phyloP scores from a whole-genome alignment of 2,888 invertebrate species.

The Digitonthophagus gazella region DNA sequence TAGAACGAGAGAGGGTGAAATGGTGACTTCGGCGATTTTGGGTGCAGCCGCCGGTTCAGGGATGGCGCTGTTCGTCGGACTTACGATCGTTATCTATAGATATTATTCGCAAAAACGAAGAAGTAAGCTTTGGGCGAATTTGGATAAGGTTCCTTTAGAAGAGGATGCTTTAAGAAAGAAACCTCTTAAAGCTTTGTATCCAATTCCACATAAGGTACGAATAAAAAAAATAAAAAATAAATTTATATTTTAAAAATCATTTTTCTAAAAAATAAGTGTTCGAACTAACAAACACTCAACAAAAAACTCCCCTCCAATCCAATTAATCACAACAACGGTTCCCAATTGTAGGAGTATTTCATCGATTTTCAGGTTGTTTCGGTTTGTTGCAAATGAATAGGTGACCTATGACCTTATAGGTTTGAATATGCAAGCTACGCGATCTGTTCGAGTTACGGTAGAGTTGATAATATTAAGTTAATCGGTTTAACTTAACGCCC shows the following conservation, averaged over 20 bases:
- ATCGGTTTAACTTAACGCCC: not conserved
- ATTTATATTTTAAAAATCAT: too few relatives aligned
- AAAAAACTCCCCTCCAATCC: too few relatives aligned
- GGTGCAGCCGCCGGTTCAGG: conserved; percentile 68
- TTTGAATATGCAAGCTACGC: not conserved
- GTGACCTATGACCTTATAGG: not conserved
- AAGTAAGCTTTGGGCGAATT: conserved; percentile 59
- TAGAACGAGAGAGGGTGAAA: conserved; percentile 33
- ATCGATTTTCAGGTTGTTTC: not conserved
- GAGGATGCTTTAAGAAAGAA: conserved; percentile 28
- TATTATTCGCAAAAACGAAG: conserved; percentile 61
- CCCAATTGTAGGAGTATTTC: too few relatives aligned
- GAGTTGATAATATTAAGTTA: not conserved
- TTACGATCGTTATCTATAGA: conserved; percentile 65
- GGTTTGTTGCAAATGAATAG: not conserved
- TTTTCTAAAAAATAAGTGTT: not conserved
- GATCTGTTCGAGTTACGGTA: not conserved
- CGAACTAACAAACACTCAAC: too few relatives aligned
- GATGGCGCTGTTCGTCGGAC: conserved; percentile 62
- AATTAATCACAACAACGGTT: too few relatives aligned
- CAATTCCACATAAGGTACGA: conserved; percentile 42
- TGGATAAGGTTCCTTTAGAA: conserved; percentile 43
- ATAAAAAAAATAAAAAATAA: not conserved
- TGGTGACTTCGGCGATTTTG: conserved; percentile 66
- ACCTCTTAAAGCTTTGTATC: conserved; percentile 37